phyloP scores from a whole-genome alignment of 2,113 vertebrate species.

The Polyodon spathula region DNA sequence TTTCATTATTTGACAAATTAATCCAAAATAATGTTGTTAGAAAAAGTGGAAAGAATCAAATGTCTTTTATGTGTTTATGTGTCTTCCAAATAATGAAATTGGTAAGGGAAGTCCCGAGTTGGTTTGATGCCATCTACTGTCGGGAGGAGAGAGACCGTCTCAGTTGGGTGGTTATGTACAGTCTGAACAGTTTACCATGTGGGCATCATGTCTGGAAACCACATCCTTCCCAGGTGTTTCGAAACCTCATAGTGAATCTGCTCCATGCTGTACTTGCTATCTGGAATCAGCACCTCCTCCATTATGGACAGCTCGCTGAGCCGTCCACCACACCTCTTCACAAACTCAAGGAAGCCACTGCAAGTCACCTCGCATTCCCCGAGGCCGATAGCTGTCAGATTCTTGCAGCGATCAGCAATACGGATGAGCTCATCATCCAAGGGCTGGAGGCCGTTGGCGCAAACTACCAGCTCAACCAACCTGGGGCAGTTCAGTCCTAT shows the following conservation, averaged over 20 bases:
- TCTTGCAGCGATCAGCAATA: conserved; percentile 52
- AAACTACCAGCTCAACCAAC: conserved; percentile 59
- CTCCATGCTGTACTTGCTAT: conserved; percentile 52
- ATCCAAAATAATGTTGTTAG: no score
- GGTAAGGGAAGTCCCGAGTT: no score
- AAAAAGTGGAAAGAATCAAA: no score
- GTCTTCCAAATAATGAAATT: no score
- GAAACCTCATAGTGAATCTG: conserved; percentile 55
- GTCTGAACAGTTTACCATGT: conserved; percentile 55
- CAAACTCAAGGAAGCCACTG: conserved; percentile 57
- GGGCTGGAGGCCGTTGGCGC: conserved; percentile 57
- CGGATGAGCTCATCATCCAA: conserved; percentile 56
- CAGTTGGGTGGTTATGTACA: no score
- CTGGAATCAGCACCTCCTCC: conserved; percentile 63
- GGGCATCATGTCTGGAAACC: conserved; percentile 65
- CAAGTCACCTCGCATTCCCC: conserved; percentile 61
- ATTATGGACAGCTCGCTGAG: conserved; percentile 61
- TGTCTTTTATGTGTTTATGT: no score
- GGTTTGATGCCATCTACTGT: no score
- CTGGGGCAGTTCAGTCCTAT: conserved; percentile 58
- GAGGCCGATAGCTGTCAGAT: conserved; percentile 55
- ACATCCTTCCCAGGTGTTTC: conserved; percentile 57
- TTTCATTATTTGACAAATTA: no score
- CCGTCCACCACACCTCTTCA: conserved; percentile 60
- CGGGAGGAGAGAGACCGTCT: no score